phyloP scores from a whole-genome alignment of 2,797 vertebrate species.

The Microchirus variegatus region DNA sequence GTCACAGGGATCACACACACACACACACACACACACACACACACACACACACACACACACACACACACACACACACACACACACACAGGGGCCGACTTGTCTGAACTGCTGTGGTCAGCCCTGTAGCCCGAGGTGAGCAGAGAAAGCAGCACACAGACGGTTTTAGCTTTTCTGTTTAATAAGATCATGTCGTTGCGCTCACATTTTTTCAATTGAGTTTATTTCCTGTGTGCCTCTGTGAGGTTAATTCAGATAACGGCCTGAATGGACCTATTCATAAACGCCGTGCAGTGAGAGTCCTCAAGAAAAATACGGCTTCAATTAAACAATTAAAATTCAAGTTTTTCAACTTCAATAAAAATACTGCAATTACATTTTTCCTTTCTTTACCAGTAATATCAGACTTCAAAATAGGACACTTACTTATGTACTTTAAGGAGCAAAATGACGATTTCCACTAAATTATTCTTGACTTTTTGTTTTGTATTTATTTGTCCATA shows the following conservation, averaged over 20 bases:
- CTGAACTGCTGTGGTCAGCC: conserved; percentile 19
- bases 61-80: conserved; percentile 22
- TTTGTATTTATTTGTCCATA: too few species aligned
- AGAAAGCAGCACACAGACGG: background rate
- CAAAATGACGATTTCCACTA: too few species aligned
- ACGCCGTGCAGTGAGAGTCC: background rate
- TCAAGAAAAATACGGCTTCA: background rate
- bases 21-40: conserved; percentile 16
- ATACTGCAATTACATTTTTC: too few species aligned
- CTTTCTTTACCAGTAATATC: too few species aligned
- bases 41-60: conserved; percentile 6
- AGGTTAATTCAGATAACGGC: conserved; percentile 7
- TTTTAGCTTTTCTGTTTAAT: conserved; percentile 18
- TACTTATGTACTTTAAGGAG: too few species aligned
- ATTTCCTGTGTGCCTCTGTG: conserved; percentile 1
- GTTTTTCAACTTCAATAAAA: too few species aligned
- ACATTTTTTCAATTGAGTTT: conserved; percentile 1
- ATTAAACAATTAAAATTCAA: background rate
- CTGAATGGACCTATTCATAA: background rate
- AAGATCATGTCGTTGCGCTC: background rate
- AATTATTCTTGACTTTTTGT: too few species aligned
- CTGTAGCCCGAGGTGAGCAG: conserved; percentile 4
- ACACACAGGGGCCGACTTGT: conserved; percentile 3
- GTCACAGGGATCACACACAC: conserved; percentile 25
- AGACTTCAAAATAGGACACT: too few species aligned